Evolutionary conservation across 2,797 vertebrate species (phyloP).

Genomic region (Ctenochaetus hawaiiensis): DNA sequence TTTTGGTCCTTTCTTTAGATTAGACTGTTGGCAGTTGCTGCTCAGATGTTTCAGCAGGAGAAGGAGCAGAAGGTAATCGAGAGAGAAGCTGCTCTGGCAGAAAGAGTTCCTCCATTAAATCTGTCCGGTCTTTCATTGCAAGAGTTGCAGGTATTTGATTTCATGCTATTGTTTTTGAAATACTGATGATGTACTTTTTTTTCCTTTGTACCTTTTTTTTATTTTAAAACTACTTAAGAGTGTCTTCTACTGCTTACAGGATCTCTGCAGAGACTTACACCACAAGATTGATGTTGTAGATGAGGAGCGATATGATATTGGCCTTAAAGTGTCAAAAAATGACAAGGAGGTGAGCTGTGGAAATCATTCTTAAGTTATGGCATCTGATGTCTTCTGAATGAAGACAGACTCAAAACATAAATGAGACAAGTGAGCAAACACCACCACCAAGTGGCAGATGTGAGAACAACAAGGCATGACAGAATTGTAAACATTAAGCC

Average conservation of each 20-base stretch:
- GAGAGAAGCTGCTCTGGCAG: conserved; percentile 61
- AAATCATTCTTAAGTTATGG: background rate
- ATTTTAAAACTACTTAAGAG: background rate
- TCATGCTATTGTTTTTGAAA: background rate
- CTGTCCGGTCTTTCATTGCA: conserved; percentile 69
- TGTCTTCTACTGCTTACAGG: conserved; percentile 55
- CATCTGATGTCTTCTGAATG: background rate
- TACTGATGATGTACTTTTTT: too few relatives aligned
- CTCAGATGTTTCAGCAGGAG: conserved; percentile 77
- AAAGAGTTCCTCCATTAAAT: conserved; percentile 77
- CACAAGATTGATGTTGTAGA: conserved; percentile 82
- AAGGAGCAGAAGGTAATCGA: conserved; percentile 66
- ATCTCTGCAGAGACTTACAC: conserved; percentile 81
- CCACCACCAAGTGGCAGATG: conserved; percentile 33
- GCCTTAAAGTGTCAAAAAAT: conserved; percentile 81
- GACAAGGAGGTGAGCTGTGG: conserved; percentile 68
- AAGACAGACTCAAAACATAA: background rate
- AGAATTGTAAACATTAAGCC: background rate
- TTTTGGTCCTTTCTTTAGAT: conserved; percentile 62
- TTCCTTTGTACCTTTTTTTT: background rate
- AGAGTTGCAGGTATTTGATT: conserved; percentile 67
- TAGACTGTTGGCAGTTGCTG: conserved; percentile 72
- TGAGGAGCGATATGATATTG: conserved; percentile 82
- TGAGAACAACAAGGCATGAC: background rate
- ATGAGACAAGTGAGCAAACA: conserved; percentile 18